Evolutionary conservation across 2,888 invertebrate genomes (phyloP).

Genomic region (Phengaris alcon): DNA sequence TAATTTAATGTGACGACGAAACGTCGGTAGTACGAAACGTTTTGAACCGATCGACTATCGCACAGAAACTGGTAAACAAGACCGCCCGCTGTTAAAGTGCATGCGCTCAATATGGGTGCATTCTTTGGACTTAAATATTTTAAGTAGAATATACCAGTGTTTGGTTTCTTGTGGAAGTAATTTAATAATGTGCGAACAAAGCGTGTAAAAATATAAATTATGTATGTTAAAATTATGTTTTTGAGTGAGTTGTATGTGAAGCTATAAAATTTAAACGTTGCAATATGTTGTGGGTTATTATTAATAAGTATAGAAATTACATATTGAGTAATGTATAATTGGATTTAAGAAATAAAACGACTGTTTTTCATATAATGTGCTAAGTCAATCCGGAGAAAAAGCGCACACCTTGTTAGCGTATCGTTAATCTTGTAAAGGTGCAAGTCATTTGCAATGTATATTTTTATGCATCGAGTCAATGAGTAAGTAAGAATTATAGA

Average conservation of each 20-base stretch:
- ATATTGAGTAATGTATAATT: not conserved
- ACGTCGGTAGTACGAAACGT: not conserved
- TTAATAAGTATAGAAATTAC: not conserved
- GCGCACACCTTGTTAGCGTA: not conserved
- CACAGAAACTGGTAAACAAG: slow-evolving; percentile 1
- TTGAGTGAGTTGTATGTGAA: not conserved
- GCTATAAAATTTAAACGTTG: not conserved
- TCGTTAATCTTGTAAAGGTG: not conserved
- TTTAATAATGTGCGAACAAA: not conserved
- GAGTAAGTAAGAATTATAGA: too few species aligned
- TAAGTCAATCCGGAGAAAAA: not conserved
- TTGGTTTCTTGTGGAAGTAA: not conserved
- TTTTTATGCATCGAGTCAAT: too few species aligned
- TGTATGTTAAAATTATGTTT: not conserved
- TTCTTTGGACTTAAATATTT: not conserved
- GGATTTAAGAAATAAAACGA: not conserved
- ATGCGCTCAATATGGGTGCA: not conserved
- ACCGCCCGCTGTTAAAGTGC: not conserved
- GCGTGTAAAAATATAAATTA: not conserved
- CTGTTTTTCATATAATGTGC: not conserved
- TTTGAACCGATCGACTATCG: not conserved
- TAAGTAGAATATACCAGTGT: not conserved
- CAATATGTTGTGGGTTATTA: not conserved
- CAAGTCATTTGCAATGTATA: not conserved
- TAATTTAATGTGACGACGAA: not conserved